Percentiles rank a stretch among this genome's conserved stretches.
Conservation (phyloP, 2,113 vertebrate species). For the Dolichotis patagonum region DNA sequence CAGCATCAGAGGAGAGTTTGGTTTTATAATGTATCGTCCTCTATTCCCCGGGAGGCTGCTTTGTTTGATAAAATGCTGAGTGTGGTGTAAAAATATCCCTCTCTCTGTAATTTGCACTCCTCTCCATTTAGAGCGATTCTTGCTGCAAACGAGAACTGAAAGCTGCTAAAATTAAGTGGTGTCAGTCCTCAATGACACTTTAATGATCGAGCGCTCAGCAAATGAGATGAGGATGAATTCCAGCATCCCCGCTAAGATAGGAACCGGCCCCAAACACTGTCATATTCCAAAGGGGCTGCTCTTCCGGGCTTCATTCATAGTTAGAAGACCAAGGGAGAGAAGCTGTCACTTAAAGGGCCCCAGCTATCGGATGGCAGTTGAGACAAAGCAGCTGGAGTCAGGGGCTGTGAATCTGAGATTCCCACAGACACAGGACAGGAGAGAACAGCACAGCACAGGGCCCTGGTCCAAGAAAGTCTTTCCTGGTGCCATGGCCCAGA, state of each 20-base stretch:
- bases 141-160: constrained; percentile 92
- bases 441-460: neutral
- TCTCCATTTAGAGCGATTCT: constrained; percentile 90
- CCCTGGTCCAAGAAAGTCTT: neutral
- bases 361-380: constrained; percentile 54
- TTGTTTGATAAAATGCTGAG: constrained; percentile 94
- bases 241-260: constrained; percentile 95
- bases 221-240: constrained; percentile 94
- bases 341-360: constrained; percentile 80
- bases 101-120: constrained; percentile 88
- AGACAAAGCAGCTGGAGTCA: constrained; percentile 65
- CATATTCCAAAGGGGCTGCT: constrained; percentile 79
- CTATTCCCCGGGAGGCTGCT: constrained; percentile 90
- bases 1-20: constrained; percentile 89
- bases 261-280: constrained; percentile 82
- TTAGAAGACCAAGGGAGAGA: constrained; percentile 80
- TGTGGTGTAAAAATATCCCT: constrained; percentile 92
- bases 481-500: neutral
- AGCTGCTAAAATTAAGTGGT: constrained; percentile 99
- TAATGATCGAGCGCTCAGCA: constrained; percentile 96
- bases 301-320: constrained; percentile 86
- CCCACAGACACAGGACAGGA: accelerated
- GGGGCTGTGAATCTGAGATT: neutral
- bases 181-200: constrained; percentile 99
- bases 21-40: constrained; percentile 91